Base-by-base conservation (phyloP, 2,888 invertebrate genomes). In the Brachynemurus nebulosus region DNA sequence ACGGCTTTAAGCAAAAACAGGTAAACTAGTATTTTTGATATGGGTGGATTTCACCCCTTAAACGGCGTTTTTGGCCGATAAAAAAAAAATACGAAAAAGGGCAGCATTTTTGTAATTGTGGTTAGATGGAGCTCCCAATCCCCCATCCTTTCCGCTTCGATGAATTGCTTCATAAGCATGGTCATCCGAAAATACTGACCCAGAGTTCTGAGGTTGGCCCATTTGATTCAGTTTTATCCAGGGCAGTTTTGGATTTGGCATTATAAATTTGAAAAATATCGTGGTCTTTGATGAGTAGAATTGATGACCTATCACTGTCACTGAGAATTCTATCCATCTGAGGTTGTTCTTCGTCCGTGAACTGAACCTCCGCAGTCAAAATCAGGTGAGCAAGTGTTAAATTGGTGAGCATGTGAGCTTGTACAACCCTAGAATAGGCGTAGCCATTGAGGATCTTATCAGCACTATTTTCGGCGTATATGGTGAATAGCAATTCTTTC, bases 371-470 rank as follows among this genome's bases (percentile, higher is more conserved):
- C 7, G 5, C 34, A 12, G n/a, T n/a, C n/a, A 34, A 34, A 34
- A 34, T 14, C 6, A 19, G 6, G n/a, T 9, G 6, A 9, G 37
- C 20, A 21, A 48, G 33, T 8, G 49, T 45, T 14, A 39, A n/a
- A 7, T 44, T 45, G 4, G 37, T 34, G 17, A 53, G 33, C 12
- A 39, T 45, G 38, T 52, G 50, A 23, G 33, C 51, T 38, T 50
- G 42, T 7, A 53, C 47, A 14, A 51, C 48, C 33, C 52, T 39
- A 1, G 49, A 9, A 44, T 51, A 53, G 5, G 48, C 47, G 38
- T 52, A 50, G 2, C 52, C 52, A 40, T 8, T 23, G 4, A 52
- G 9, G 23, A 53, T 50, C 45, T 51, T 49, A 1, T 50, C 49
- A n/a, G 40, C 43, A 2, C 46, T 41, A 5, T 27, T 42, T 5